Conservation (phyloP, 2,113 vertebrate genomes). For the Phyllostomus hastatus region DNA sequence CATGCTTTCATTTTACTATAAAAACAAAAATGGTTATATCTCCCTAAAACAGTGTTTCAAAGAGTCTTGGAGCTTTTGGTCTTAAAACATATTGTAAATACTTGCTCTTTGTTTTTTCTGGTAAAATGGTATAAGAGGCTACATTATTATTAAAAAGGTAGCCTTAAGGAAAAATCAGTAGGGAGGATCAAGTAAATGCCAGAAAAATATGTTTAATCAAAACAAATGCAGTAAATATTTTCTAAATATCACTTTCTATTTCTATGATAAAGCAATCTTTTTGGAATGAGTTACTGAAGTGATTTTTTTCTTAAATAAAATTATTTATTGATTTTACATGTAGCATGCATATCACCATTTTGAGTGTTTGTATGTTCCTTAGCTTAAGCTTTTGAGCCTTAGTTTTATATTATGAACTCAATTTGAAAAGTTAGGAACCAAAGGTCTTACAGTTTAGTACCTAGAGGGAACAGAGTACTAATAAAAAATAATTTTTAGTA, state of each 20-base stretch:
- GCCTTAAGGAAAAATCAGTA: background rate
- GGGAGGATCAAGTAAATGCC: background rate
- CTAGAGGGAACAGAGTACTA: background rate
- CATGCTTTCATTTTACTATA: background rate
- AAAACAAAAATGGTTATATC: background rate
- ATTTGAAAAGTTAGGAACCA: background rate
- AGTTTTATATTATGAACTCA: background rate
- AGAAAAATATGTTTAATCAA: constrained; percentile 10
- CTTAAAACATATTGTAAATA: background rate
- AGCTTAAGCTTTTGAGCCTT: background rate
- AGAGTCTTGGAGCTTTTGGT: background rate
- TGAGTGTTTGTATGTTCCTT: background rate
- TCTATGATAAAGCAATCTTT: background rate
- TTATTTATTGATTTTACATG: background rate
- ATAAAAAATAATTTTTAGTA: background rate
- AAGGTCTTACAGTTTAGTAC: background rate
- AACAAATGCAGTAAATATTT: background rate
- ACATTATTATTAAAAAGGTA: background rate
- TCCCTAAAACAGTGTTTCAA: background rate
- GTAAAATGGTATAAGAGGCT: background rate
- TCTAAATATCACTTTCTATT: background rate
- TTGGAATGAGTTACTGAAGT: background rate
- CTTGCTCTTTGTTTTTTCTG: background rate
- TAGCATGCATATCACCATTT: background rate
- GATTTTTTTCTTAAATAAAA: background rate